phyloP scores from a whole-genome alignment of 2,888 invertebrate genomes.

The Eumacrocentrus americanus region DNA sequence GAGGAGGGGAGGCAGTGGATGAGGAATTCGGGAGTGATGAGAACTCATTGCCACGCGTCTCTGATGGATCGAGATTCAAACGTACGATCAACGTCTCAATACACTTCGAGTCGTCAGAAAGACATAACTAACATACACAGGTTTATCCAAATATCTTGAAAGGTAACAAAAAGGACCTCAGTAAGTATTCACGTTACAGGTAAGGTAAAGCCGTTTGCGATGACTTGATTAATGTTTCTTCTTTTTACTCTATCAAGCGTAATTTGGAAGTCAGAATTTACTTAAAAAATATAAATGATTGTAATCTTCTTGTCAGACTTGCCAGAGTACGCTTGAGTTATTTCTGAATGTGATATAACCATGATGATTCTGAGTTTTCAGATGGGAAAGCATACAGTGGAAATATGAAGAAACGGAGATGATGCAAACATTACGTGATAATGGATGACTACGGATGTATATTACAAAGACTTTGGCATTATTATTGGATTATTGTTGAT shows the following conservation, averaged over 20 bases:
- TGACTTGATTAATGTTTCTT: constrained; percentile 21
- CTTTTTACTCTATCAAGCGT: neutral
- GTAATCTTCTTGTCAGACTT: neutral
- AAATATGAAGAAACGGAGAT: neutral
- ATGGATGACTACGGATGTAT: neutral
- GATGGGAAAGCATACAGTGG: constrained; percentile 33
- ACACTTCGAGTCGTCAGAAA: neutral
- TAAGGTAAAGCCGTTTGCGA: constrained; percentile 41
- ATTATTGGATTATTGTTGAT: neutral
- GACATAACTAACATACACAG: constrained; percentile 6
- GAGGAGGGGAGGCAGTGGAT: constrained; percentile 57
- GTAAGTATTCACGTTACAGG: constrained; percentile 54
- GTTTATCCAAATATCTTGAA: constrained; percentile 32
- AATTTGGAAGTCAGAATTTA: neutral
- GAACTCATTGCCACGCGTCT: constrained; percentile 10
- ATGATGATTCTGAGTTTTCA: constrained; percentile 47
- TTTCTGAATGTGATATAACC: constrained; percentile 38
- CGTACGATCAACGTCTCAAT: neutral
- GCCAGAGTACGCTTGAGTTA: constrained; percentile 10
- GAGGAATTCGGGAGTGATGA: constrained; percentile 33
- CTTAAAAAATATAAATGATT: neutral
- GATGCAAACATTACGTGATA: neutral
- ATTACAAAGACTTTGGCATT: neutral
- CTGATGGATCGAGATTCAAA: neutral
- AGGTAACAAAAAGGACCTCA: constrained; percentile 16